Evolutionary conservation across 2,797 vertebrate species (phyloP), one percentile per base, ranked within the genome.

Genomic region (Esox lucius): DNA sequence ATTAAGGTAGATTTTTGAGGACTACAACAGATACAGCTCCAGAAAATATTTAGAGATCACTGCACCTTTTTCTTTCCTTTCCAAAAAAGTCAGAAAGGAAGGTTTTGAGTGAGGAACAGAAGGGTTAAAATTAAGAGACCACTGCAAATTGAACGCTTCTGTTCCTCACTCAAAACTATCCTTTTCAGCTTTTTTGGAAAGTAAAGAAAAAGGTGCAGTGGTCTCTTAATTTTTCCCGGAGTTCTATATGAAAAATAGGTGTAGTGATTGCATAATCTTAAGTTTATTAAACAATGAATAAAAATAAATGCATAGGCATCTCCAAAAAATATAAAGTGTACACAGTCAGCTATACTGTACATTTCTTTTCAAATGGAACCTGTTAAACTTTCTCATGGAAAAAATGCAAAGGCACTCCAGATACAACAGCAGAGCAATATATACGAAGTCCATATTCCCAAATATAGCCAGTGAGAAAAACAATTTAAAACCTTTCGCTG

Each of bases 251-350:
- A 42, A 74, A 7, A 79, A 51, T 72, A 61, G 74, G 39, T 69
- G 72, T 85, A 84, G 81, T 86, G 85, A 86, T 80, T 89, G 82
- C 82, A 84, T 88, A 81, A 91, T 91, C 88, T 83, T 79, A 90
- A 88, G 83, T 93, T 94, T 93, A 93, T 93, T 94, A 90, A 80
- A 90, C 89, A 93, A 94, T 91, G 81, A 93, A 92, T 93, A 94
- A 91, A 95, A 93, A 94, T 93, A 92, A 94, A 93, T 91, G 91
- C 85, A 86, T 90, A 91, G 83, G 83, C 83, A 94, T 92, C 85
- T 93, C 89, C 88, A 93, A 94, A 93, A n/a, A 93, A 93, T 94
- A 92, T 90, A 91, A 91, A 88, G 88, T 87, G 87, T 88, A 88
- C 89, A 94, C 91, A 81, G 83, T 83, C 46, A 69, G 42, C 68